Conservation (phyloP, 1,140 invertebrate genomes). For the Dolichoris vasculosae region DNA sequence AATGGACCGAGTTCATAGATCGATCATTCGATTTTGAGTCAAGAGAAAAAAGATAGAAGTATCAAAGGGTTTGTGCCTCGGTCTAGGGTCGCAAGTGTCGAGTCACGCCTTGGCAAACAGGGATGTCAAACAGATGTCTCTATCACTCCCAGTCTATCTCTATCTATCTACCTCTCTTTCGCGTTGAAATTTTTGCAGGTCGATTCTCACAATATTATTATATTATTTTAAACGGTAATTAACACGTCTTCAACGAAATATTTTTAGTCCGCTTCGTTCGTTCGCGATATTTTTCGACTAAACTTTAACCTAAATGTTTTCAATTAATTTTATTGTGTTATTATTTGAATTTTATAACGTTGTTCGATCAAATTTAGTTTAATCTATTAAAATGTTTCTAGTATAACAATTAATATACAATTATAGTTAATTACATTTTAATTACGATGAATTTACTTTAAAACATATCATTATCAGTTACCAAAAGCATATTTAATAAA, state of each 20-base stretch:
- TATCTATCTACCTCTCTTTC: background rate
- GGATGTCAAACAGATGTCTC: constrained; percentile 75
- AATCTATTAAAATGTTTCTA: background rate
- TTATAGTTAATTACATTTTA: background rate
- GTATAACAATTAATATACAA: background rate
- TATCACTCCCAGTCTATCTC: background rate
- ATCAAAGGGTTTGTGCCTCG: constrained; percentile 56
- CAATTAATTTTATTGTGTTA: background rate
- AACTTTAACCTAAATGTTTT: background rate
- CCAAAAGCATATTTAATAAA: too few species aligned
- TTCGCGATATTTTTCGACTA: background rate
- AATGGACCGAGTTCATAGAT: constrained; percentile 69
- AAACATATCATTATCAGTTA: background rate
- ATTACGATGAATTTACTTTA: background rate
- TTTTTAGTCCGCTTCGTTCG: background rate
- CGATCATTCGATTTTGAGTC: constrained; percentile 66
- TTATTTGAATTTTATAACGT: background rate
- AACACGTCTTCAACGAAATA: background rate
- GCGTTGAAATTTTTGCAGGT: background rate
- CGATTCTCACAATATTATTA: background rate
- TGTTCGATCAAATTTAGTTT: background rate
- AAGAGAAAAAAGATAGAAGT: constrained; percentile 10
- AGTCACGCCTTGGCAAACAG: constrained; percentile 76
- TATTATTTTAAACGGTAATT: background rate
- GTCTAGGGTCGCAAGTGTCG: constrained; percentile 70